Conservation (phyloP, 2,113 vertebrate species). For the Sinocyclocheilus grahami region DNA sequence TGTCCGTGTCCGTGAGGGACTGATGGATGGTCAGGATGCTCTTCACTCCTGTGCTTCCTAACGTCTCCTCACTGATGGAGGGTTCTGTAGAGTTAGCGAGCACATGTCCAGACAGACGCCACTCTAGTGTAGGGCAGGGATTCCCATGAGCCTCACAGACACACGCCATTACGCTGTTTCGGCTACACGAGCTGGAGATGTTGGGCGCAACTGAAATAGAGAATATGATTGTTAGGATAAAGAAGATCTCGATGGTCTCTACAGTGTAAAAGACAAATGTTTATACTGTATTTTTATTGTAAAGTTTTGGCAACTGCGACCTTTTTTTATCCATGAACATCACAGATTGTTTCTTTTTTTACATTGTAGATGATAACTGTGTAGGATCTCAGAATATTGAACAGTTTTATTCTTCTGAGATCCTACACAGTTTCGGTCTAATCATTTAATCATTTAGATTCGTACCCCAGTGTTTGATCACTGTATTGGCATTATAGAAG, state of each 20-base stretch:
- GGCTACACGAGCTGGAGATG: slow-evolving; percentile 24
- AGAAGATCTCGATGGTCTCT: too few species aligned
- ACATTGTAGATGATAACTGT: neutral
- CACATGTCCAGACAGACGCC: slow-evolving; percentile 65
- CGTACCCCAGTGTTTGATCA: too few species aligned
- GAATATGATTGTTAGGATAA: neutral
- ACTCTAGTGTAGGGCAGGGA: slow-evolving; percentile 66
- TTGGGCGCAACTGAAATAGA: slow-evolving; percentile 30
- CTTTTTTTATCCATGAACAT: too few species aligned
- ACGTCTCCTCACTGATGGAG: slow-evolving; percentile 48
- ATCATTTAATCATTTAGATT: neutral
- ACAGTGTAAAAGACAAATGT: too few species aligned
- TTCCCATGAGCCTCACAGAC: slow-evolving; percentile 70
- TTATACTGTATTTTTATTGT: too few species aligned
- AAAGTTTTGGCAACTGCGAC: too few species aligned
- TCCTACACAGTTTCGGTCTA: too few species aligned
- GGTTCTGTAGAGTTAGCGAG: slow-evolving; percentile 60
- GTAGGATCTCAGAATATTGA: neutral
- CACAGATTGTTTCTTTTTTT: too few species aligned
- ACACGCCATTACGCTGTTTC: neutral
- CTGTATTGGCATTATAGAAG: neutral
- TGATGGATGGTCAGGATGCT: slow-evolving; percentile 58
- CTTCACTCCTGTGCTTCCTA: slow-evolving; percentile 36
- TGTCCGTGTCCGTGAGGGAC: slow-evolving; percentile 34
- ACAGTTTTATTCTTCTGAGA: too few species aligned